These are phyloP conservation scores for Vanessa atalanta DNA, from an alignment of 1,140 invertebrate species.

Conservation along the genomic window DNA sequence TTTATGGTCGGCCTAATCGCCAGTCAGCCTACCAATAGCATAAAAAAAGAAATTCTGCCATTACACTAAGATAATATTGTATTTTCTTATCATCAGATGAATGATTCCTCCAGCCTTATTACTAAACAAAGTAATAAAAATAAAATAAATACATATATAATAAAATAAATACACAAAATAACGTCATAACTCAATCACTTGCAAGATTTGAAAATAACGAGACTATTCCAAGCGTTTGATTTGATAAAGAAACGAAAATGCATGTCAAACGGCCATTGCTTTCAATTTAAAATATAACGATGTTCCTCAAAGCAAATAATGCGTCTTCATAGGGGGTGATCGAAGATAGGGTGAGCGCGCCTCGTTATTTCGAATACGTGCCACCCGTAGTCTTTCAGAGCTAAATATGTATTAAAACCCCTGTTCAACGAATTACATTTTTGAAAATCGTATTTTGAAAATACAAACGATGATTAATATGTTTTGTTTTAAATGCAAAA, in stretches of 20 bases:
- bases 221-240: conserved; percentile 18
- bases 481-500: neutral
- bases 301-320: conserved; percentile 55
- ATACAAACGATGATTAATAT: neutral
- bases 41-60: too few relatives aligned
- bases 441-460: neutral
- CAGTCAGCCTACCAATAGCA: too few relatives aligned
- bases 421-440: neutral
- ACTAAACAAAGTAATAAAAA: neutral
- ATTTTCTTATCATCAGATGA: too few relatives aligned
- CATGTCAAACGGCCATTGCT: conserved; percentile 42
- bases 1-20: too few relatives aligned
- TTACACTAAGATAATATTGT: too few relatives aligned
- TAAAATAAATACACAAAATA: conserved; percentile 1
- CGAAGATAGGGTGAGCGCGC: conserved; percentile 45
- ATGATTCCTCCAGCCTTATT: too few relatives aligned
- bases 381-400: conserved; percentile 52
- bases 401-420: conserved; percentile 40
- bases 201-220: conserved; percentile 25
- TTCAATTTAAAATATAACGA: conserved; percentile 53
- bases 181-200: conserved; percentile 5
- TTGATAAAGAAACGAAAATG: conserved; percentile 36
- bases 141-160: neutral
- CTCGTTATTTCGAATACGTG: conserved; percentile 63
- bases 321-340: conserved; percentile 48